A percentile compares a stretch with the other conserved stretches of the same genome.
phyloP scores from a whole-genome alignment of 2,888 invertebrate species.

The Cabera pusaria region DNA sequence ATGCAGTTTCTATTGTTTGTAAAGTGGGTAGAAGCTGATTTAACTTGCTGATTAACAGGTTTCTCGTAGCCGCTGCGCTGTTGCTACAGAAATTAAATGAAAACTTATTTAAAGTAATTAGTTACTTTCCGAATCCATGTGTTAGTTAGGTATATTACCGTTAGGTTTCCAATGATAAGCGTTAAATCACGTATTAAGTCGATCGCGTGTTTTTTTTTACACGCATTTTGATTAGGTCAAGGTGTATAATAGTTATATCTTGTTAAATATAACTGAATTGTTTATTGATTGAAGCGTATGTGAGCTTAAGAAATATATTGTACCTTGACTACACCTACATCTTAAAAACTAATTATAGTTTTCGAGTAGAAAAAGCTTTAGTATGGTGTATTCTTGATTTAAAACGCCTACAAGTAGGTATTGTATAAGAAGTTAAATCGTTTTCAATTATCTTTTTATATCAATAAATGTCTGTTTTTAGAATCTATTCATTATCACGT shows the following conservation, averaged over 20 bases:
- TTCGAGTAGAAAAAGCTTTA: too few relatives aligned
- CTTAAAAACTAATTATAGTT: neutral
- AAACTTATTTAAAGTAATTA: conserved; percentile 6
- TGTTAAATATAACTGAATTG: too few relatives aligned
- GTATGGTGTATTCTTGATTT: too few relatives aligned
- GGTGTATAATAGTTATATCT: conserved; percentile 1
- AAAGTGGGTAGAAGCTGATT: conserved; percentile 22
- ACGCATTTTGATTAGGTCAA: conserved; percentile 9
- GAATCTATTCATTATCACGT: too few relatives aligned
- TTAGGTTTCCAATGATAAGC: conserved; percentile 9
- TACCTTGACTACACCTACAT: conserved; percentile 5
- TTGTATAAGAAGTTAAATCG: too few relatives aligned
- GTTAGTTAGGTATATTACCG: conserved; percentile 4
- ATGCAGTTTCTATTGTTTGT: conserved; percentile 32
- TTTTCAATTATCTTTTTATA: too few relatives aligned
- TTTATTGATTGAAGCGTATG: too few relatives aligned
- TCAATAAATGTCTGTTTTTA: too few relatives aligned
- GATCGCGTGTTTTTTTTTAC: conserved; percentile 8
- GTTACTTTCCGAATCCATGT: conserved; percentile 7
- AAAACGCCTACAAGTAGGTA: too few relatives aligned
- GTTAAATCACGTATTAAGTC: conserved; percentile 15
- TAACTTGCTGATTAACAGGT: conserved; percentile 20
- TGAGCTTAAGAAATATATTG: too few relatives aligned
- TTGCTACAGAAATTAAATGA: conserved; percentile 1
- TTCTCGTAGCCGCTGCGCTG: conserved; percentile 14